phyloP scores from a whole-genome alignment of 2,113 vertebrate species.

The Glaucidium brasilianum region DNA sequence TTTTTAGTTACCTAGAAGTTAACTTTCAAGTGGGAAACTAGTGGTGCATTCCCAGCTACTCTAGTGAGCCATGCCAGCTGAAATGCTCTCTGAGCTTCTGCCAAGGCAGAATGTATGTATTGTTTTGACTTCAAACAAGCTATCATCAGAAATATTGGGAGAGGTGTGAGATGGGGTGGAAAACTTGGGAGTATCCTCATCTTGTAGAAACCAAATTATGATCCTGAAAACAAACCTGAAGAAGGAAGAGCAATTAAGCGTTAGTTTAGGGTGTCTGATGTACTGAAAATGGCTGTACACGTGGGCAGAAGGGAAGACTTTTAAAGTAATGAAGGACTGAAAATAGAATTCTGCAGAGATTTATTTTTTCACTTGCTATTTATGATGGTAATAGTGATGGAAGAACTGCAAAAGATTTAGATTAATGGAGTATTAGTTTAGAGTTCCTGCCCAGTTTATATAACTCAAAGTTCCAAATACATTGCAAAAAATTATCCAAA shows the following conservation, averaged over 20 bases:
- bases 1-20: not conserved
- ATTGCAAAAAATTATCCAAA: not conserved
- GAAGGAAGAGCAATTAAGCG: not conserved
- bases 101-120: not conserved
- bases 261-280: not conserved
- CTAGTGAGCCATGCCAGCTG: not conserved
- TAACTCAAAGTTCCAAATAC: not conserved
- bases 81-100: not conserved
- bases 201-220: not conserved
- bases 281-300: not conserved
- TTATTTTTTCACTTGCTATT: slow-evolving; percentile 4
- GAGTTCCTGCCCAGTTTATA: slow-evolving; percentile 22
- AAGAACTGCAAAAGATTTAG: slow-evolving; percentile 1
- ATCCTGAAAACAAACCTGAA: not conserved
- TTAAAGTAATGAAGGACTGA: not conserved
- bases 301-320: not conserved
- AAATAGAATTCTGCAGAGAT: slow-evolving; percentile 5
- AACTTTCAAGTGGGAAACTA: not conserved
- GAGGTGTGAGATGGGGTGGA: not conserved
- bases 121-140: not conserved
- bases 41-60: not conserved
- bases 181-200: not conserved
- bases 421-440: slow-evolving; percentile 51
- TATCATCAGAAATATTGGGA: not conserved
- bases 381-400: slow-evolving; percentile 11